Evolutionary conservation across 2,888 invertebrate genomes (phyloP).

Genomic region (Resseliella maxima): DNA sequence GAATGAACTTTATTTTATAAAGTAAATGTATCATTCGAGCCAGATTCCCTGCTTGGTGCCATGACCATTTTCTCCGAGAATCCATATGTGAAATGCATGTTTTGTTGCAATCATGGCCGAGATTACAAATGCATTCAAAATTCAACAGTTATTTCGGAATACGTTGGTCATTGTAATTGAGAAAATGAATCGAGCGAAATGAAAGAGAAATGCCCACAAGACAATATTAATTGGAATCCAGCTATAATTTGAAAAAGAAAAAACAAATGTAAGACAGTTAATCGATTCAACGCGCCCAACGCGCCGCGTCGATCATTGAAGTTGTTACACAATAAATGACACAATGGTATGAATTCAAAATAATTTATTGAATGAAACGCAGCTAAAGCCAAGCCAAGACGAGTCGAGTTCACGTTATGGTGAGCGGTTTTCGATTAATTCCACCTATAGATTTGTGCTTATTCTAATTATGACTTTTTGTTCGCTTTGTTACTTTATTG

Average conservation of each 20-base stretch:
- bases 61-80: neutral
- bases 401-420: neutral
- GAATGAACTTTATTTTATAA: neutral
- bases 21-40: neutral
- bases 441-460: neutral
- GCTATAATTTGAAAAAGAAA: conserved; percentile 30
- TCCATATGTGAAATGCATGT: neutral
- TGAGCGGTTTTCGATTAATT: conserved; percentile 16
- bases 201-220: conserved; percentile 17
- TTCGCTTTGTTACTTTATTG: conserved; percentile 44
- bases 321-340: neutral
- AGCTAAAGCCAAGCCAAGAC: too few species aligned
- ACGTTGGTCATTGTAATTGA: conserved; percentile 14
- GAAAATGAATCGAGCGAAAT: neutral
- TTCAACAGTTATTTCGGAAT: conserved; percentile 23
- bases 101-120: neutral
- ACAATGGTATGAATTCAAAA: neutral
- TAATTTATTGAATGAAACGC: neutral
- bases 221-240: conserved; percentile 22
- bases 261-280: conserved; percentile 15
- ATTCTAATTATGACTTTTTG: conserved; percentile 33
- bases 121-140: conserved; percentile 42
- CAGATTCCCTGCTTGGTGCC: neutral
- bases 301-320: neutral
- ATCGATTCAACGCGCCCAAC: neutral